phyloP scores from a whole-genome alignment of 2,888 invertebrate genomes.

The Plusia festucae region DNA sequence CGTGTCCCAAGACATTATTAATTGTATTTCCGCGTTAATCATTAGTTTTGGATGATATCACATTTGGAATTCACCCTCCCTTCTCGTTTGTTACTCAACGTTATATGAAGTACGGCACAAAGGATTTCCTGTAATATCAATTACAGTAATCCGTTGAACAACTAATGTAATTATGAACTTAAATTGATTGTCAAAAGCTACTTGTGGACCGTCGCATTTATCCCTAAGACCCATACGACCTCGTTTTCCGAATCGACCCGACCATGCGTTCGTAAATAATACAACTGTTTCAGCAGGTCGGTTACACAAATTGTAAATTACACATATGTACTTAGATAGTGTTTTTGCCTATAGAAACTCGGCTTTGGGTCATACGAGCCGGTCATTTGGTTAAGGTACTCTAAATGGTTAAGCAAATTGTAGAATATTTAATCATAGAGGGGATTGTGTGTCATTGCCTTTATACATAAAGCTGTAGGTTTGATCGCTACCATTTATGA shows the following conservation, averaged over 20 bases:
- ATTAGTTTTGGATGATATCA: neutral
- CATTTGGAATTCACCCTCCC: neutral
- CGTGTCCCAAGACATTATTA: too few relatives aligned
- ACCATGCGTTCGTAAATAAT: conserved; percentile 41
- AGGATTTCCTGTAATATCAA: conserved; percentile 5
- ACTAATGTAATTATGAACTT: conserved; percentile 37
- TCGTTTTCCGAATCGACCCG: conserved; percentile 35
- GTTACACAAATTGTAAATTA: neutral
- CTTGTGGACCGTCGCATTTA: conserved; percentile 35
- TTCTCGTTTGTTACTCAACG: neutral
- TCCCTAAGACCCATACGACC: conserved; percentile 44
- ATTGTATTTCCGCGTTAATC: neutral
- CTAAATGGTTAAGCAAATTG: neutral
- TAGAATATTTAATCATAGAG: neutral
- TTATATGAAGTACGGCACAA: neutral
- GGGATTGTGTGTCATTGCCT: neutral
- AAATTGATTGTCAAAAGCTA: conserved; percentile 30
- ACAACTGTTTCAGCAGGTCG: conserved; percentile 22
- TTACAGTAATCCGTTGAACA: conserved; percentile 7
- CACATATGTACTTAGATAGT: neutral
- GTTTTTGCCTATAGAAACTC: neutral
- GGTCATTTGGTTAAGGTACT: neutral
- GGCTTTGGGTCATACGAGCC: neutral
- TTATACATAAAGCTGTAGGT: neutral
- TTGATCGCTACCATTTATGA: conserved; percentile 17